These are phyloP conservation scores for Psammodynastes pulverulentus DNA, from an alignment of 2,113 vertebrate genomes.

Conservation along the genomic window DNA sequence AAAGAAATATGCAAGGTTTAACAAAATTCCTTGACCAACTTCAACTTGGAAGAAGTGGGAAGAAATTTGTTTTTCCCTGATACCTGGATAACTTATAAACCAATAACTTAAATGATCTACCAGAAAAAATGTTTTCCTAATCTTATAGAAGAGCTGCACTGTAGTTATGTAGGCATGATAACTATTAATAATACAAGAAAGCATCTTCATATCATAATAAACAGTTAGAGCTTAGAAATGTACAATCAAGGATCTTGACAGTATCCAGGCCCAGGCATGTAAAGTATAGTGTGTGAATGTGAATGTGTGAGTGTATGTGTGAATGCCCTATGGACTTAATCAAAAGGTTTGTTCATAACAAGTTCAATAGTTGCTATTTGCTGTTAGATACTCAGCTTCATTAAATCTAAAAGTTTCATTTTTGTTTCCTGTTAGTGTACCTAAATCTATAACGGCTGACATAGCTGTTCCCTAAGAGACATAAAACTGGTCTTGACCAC, in stretches of 20 bases:
- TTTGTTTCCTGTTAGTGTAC: constrained; percentile 57
- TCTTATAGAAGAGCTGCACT: neutral
- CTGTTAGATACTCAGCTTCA: constrained; percentile 63
- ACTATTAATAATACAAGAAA: neutral
- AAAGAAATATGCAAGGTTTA: neutral
- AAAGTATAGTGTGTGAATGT: constrained; percentile 44
- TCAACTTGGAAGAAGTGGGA: neutral
- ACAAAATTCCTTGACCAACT: neutral
- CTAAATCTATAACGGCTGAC: constrained; percentile 67
- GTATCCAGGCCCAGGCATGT: constrained; percentile 55
- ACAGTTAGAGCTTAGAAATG: constrained; percentile 2
- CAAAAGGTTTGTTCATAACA: constrained; percentile 69
- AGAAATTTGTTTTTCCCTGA: neutral
- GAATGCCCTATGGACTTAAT: constrained; percentile 69
- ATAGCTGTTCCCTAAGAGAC: constrained; percentile 59
- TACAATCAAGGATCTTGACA: constrained; percentile 52
- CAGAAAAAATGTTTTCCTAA: neutral
- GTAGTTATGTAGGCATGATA: neutral
- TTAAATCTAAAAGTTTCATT: constrained; percentile 67
- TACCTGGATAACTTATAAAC: neutral
- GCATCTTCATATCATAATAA: neutral
- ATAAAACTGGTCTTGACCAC: constrained; percentile 52
- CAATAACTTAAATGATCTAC: neutral
- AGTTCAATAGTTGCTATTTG: constrained; percentile 67
- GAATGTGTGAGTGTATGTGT: neutral